Evolutionary conservation across 2,888 invertebrate genomes (phyloP).

Genomic region (Polyploca ridens): DNA sequence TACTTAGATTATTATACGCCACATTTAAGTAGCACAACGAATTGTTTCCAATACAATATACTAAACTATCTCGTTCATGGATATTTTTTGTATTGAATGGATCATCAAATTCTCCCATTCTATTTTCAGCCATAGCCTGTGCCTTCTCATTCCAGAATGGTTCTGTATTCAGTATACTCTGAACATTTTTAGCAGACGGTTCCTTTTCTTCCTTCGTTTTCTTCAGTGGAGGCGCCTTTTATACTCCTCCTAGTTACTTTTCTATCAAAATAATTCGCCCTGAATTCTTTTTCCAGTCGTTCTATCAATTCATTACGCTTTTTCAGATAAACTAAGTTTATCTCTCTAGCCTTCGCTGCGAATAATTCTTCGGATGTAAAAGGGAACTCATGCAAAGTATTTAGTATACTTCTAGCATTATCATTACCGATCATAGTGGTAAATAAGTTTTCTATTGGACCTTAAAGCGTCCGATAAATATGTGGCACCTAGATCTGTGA

Average conservation of each 20-base stretch:
- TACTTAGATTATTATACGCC: slow-evolving; percentile 59
- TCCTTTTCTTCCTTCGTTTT: slow-evolving; percentile 41
- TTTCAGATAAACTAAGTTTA: slow-evolving; percentile 45
- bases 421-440: slow-evolving; percentile 58
- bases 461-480: slow-evolving; percentile 50
- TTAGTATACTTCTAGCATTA: slow-evolving; percentile 47
- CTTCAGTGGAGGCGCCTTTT: slow-evolving; percentile 20
- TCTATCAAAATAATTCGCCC: slow-evolving; percentile 35
- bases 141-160: slow-evolving; percentile 44
- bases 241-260: slow-evolving; percentile 23
- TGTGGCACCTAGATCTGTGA: slow-evolving; percentile 57
- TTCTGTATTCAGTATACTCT: slow-evolving; percentile 34
- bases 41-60: slow-evolving; percentile 59
- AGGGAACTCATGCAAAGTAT: slow-evolving; percentile 46
- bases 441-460: slow-evolving; percentile 54
- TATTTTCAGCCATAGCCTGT: slow-evolving; percentile 32
- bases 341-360: slow-evolving; percentile 31
- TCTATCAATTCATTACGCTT: slow-evolving; percentile 38
- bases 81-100: slow-evolving; percentile 45
- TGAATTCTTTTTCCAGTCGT: slow-evolving; percentile 36
- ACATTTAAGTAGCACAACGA: slow-evolving; percentile 55
- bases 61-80: slow-evolving; percentile 27
- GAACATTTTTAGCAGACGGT: slow-evolving; percentile 31
- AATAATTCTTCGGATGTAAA: slow-evolving; percentile 49
- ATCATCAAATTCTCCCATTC: slow-evolving; percentile 47